These are phyloP conservation scores for Seladonia tumulorum DNA, from an alignment of 2,888 invertebrate species.

Conservation along the genomic window DNA sequence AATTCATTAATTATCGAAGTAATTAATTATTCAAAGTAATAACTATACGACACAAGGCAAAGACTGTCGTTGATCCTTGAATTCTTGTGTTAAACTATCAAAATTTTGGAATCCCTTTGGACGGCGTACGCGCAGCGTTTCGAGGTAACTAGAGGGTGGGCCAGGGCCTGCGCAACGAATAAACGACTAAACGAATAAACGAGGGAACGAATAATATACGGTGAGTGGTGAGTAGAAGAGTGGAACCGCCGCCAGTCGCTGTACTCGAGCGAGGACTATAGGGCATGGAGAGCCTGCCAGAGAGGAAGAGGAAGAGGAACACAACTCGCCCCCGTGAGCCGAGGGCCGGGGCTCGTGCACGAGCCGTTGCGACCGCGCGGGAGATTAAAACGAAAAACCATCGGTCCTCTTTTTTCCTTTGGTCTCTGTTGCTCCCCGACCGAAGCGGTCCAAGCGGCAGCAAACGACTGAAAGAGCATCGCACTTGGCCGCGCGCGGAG, in stretches of 20 bases:
- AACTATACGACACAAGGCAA: too few relatives aligned
- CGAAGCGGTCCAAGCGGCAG: background rate
- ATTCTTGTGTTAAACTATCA: too few relatives aligned
- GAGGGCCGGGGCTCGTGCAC: constrained; percentile 57
- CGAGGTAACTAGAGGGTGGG: background rate
- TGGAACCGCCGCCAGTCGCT: background rate
- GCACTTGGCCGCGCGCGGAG: constrained; percentile 47
- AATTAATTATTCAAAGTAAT: too few relatives aligned
- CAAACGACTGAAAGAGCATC: constrained; percentile 64
- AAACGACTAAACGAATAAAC: background rate
- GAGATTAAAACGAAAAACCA: constrained; percentile 73
- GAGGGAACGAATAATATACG: background rate
- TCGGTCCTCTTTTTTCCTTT: constrained; percentile 27
- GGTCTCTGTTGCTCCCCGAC: constrained; percentile 21
- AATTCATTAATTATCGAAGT: too few relatives aligned
- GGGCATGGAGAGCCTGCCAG: background rate
- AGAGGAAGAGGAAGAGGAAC: constrained; percentile 61
- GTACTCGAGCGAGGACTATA: background rate
- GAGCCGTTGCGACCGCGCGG: constrained; percentile 60
- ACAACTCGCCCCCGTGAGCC: constrained; percentile 53
- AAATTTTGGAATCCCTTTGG: too few relatives aligned
- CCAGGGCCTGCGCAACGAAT: background rate
- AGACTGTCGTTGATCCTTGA: too few relatives aligned
- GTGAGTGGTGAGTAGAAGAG: background rate
- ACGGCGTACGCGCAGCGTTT: too few relatives aligned